Evolutionary conservation across 2,888 invertebrate species (phyloP), one percentile per base, ranked within the genome.

Genomic region (Watsonalla binaria): DNA sequence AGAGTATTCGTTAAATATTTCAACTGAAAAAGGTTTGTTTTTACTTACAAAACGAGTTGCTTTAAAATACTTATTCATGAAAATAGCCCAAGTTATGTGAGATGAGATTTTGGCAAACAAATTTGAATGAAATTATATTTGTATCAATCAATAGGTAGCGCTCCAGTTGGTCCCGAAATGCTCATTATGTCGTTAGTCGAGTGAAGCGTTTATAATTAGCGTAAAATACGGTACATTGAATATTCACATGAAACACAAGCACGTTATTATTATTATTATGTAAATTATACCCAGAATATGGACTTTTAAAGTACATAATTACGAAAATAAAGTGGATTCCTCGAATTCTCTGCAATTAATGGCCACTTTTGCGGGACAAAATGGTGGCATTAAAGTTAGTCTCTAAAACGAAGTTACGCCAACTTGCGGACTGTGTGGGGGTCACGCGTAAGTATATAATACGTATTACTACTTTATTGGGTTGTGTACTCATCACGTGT

Each of bases 141-240:
- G 11, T 39, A 49, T 39, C 45, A 53, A 53, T 42, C 50, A 45
- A 48, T 52, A 54, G 54, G 52, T 57, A 49, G 39, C 51, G 57
- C 54, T 39, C 49, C 56, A 63, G 55, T 65, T 66, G 58, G 62
- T 69, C 63, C 60, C 52, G 52, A 67, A 68, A 69, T 59, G 61
- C 61, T 72, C 62, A 70, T 72, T 72, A 74, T 61, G 64, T 68
- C 65, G 63, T 74, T 68, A 74, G 72, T 54, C 60, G 61, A 72
- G 61, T 70, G 73, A 75, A 71, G 73, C 70, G 69, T 72, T 61
- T 59, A 65, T 76, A 80, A 78, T 82, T 76, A 74, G 71, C 72
- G 72, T 72, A 59, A 76, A 80, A 76, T 68, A 74, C 73, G 78
- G 68, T 65, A 75, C 72, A 63, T 56, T 76, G 74, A 60, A 61